phyloP scores from a whole-genome alignment of 2,797 vertebrate genomes.

The Mus spretus region DNA sequence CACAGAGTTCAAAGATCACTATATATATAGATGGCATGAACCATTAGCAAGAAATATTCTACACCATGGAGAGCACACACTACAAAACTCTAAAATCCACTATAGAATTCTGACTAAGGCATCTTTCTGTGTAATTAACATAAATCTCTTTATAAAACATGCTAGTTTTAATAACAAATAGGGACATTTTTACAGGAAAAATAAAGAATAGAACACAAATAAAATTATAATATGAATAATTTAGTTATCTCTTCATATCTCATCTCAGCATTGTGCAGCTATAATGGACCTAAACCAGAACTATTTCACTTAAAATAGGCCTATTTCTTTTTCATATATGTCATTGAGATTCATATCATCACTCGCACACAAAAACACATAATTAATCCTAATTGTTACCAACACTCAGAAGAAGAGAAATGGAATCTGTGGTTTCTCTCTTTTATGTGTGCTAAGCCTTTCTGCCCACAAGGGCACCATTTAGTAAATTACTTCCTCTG shows the following conservation, averaged over 20 bases:
- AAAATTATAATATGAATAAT: slow-evolving; percentile 81
- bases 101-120: slow-evolving; percentile 76
- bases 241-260: slow-evolving; percentile 81
- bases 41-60: slow-evolving; percentile 84
- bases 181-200: slow-evolving; percentile 80
- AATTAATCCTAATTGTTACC: slow-evolving; percentile 82
- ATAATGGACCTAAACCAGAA: slow-evolving; percentile 80
- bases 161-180: slow-evolving; percentile 82
- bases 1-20: slow-evolving; percentile 81
- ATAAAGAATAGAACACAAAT: slow-evolving; percentile 78
- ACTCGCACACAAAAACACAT: slow-evolving; percentile 72
- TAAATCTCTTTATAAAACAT: slow-evolving; percentile 81
- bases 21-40: slow-evolving; percentile 80
- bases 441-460: slow-evolving; percentile 53
- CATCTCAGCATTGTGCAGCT: slow-evolving; percentile 71
- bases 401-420: slow-evolving; percentile 69
- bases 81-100: slow-evolving; percentile 76
- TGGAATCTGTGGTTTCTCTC: slow-evolving; percentile 57
- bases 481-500: slow-evolving; percentile 73
- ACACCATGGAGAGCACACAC: slow-evolving; percentile 75
- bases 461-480: slow-evolving; percentile 63
- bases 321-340: slow-evolving; percentile 72
- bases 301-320: slow-evolving; percentile 77
- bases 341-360: slow-evolving; percentile 77
- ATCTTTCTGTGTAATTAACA: slow-evolving; percentile 81